Percentiles rank a stretch among this genome's conserved stretches.
Conservation (phyloP, 1,140 invertebrate species). For the Melanaphis sacchari region DNA sequence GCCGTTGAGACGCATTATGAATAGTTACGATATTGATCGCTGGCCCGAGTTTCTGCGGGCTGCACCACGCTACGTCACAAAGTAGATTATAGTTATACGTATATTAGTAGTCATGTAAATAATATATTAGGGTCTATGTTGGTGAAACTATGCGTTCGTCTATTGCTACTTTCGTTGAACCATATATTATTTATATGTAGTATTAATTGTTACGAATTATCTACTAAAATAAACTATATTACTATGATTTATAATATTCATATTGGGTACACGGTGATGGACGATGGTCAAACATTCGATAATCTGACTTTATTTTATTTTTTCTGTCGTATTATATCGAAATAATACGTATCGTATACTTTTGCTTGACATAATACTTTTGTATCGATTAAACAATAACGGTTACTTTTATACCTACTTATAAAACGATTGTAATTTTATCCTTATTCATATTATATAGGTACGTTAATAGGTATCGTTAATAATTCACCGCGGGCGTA, state of each 20-base stretch:
- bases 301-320: too few relatives aligned
- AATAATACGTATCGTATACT: not conserved
- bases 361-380: not conserved
- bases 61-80: not conserved
- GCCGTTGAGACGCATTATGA: not conserved
- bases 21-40: not conserved
- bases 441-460: not conserved
- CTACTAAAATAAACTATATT: not conserved
- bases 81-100: not conserved
- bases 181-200: too few relatives aligned
- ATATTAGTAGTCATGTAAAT: too few relatives aligned
- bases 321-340: not conserved
- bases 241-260: not conserved
- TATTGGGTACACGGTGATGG: too few relatives aligned
- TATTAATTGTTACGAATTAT: not conserved
- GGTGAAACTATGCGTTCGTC: too few relatives aligned
- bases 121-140: too few relatives aligned
- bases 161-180: not conserved
- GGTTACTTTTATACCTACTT: not conserved
- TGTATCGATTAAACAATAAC: not conserved
- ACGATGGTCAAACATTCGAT: too few relatives aligned
- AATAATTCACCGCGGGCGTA: not conserved
- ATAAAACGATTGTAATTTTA: not conserved
- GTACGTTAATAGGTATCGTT: not conserved
- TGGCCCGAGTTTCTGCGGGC: not conserved